Evolutionary conservation across 2,113 vertebrate species (phyloP).

Genomic region (Tragelaphus buxtoni): DNA sequence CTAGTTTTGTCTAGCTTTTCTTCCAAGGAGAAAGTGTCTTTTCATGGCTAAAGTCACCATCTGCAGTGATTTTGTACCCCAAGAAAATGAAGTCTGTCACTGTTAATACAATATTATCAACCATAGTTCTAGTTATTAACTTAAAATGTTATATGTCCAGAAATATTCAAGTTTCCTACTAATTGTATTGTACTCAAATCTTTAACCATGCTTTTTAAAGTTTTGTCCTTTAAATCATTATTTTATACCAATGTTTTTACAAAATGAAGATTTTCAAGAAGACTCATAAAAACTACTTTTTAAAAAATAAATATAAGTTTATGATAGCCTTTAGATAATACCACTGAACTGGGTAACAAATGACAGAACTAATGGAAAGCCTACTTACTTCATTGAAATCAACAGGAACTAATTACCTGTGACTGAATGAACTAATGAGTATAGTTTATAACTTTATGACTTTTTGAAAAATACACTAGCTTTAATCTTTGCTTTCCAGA

Average conservation of each 20-base stretch:
- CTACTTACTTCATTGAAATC: neutral
- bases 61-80: neutral
- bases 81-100: neutral
- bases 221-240: neutral
- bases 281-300: neutral
- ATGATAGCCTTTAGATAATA: neutral
- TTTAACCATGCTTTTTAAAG: neutral
- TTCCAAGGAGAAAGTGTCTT: neutral
- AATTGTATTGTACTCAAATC: neutral
- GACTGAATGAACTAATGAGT: neutral
- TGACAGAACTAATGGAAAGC: neutral
- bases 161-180: neutral
- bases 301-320: neutral
- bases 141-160: neutral
- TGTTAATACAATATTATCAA: neutral
- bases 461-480: neutral
- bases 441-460: neutral
- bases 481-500: neutral
- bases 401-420: neutral
- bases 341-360: neutral
- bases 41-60: neutral
- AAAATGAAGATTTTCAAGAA: neutral
- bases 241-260: neutral
- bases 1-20: neutral
- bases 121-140: neutral